These are phyloP conservation scores for Eira barbara DNA, from an alignment of 2,113 vertebrate species.

Conservation along the genomic window DNA sequence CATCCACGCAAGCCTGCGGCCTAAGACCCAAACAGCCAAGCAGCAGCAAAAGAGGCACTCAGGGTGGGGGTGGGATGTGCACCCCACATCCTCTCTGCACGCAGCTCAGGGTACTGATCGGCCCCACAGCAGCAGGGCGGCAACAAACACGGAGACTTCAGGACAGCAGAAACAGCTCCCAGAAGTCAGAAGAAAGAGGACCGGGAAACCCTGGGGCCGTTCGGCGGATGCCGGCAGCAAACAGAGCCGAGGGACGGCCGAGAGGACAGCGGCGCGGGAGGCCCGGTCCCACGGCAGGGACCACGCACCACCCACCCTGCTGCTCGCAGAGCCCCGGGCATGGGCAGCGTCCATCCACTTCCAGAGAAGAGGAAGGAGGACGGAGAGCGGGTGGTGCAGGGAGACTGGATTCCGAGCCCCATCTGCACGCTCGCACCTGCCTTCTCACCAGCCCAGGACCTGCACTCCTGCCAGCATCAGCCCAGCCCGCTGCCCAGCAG, in stretches of 20 bases:
- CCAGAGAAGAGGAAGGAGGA: too few species aligned
- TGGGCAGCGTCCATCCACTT: too few species aligned
- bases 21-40: neutral
- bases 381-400: neutral
- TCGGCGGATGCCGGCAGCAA: neutral
- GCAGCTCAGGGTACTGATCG: neutral
- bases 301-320: fast-evolving
- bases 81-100: neutral
- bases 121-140: neutral
- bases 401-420: neutral
- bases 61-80: too few species aligned
- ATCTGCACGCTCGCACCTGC: fast-evolving
- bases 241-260: neutral
- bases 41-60: neutral
- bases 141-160: neutral
- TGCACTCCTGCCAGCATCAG: fast-evolving
- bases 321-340: neutral
- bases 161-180: neutral
- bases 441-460: neutral
- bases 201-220: neutral
- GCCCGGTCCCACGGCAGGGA: too few species aligned
- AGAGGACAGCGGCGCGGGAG: neutral
- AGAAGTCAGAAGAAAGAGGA: neutral
- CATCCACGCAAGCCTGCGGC: neutral
- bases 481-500: neutral